phyloP scores from a whole-genome alignment of 1,140 invertebrate species.

The Brachionus manjavacas region DNA sequence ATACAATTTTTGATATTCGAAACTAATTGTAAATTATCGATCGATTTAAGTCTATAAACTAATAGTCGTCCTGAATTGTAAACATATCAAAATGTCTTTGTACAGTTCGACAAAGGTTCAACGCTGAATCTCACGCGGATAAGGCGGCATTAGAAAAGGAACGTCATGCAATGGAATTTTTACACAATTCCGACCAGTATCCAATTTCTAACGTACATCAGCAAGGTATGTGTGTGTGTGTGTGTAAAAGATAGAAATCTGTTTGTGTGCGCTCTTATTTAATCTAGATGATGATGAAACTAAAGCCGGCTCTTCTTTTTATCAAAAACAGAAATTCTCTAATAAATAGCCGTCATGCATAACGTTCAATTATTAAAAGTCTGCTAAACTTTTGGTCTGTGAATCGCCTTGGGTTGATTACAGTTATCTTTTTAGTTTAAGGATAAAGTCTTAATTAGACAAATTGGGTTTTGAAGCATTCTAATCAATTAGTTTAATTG shows the following conservation, averaged over 20 bases:
- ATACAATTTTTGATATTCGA: constrained; percentile 18
- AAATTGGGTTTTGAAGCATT: no score
- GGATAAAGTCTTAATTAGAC: no score
- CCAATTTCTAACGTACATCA: not conserved
- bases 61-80: not conserved
- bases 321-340: not conserved
- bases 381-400: not conserved
- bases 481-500: no score
- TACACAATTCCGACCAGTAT: not conserved
- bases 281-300: not conserved
- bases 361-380: not conserved
- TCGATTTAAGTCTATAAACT: constrained; percentile 24
- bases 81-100: not conserved
- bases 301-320: not conserved
- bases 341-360: not conserved
- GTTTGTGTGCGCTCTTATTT: not conserved
- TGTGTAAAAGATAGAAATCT: not conserved
- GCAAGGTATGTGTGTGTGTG: not conserved
- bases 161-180: not conserved
- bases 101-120: not conserved
- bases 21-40: constrained; percentile 16
- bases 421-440: not conserved
- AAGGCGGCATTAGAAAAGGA: not conserved
- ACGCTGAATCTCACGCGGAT: not conserved
- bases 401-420: not conserved